Base-by-base conservation (phyloP, 2,888 invertebrate genomes). In the Sycophila texana region DNA sequence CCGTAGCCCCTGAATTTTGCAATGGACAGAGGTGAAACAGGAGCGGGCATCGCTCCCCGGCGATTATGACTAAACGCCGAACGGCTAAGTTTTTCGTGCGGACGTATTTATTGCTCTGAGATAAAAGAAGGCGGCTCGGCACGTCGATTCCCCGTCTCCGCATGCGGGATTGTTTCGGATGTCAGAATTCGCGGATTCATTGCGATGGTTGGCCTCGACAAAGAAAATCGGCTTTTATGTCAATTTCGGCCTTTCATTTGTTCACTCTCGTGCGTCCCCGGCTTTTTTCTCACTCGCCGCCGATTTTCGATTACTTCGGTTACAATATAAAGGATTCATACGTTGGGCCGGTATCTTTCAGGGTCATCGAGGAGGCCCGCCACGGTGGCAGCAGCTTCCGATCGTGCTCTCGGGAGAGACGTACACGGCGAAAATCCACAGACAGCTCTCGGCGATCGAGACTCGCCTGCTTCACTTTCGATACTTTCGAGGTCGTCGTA, bases 401-500 rank as follows among this genome's bases (percentile, higher is more conserved):
- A 81, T 16, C 13, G 5, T n/a, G 47, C 13, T 39, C 18, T 47
- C 5, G 55, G 49, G 66, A 63, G 63, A 72, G 63, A 72, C 65
- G 72, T 39, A 10, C 39, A 10, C 39, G 10, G 39, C 74, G 51
- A 67, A 73, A 78, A 81, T 75, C 14, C 39, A 10, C 53, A 16
- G 74, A 75, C 79, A 30, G 65, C 47, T 73, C 80, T 78, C 76
- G 80, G n/a, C 53, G 0, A 53, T 53, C 14, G 39, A 39, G 14
- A 1, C 53, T 80, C 77, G 75, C 83, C 82, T 82, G 82, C 89
- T 89, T 89, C 88, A 88, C 89, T 90, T 88, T 90, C 89, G 87
- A 89, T 89, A 86, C 88, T 90, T 89, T 89, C 89, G 88, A 89
- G 87, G 86, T 86, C 87, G 86, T 85, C 86, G 87, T 86, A 86